Percentiles rank a stretch among this genome's conserved stretches.
These are phyloP conservation scores for Prenolepis imparis DNA, from an alignment of 2,888 invertebrate species.

Conservation along the genomic window DNA sequence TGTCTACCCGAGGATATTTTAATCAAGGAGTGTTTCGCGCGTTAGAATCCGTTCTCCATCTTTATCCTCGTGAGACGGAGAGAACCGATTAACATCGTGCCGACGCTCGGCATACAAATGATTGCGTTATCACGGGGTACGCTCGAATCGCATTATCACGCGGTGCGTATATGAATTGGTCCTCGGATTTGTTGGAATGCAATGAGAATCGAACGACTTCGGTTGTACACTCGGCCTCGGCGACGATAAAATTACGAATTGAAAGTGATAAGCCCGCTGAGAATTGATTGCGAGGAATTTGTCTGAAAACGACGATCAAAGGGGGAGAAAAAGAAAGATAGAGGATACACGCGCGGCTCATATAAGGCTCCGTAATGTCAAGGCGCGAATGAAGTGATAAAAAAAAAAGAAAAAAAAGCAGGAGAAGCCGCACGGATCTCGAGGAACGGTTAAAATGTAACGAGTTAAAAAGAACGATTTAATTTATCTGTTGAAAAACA, in stretches of 20 bases:
- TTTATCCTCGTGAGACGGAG: conserved; percentile 28
- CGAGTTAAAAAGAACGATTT: conserved; percentile 53
- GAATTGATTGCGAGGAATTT: conserved; percentile 59
- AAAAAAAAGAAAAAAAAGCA: background rate
- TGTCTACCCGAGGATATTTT: conserved; percentile 63
- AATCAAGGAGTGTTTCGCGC: conserved; percentile 58
- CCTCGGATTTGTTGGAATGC: conserved; percentile 47
- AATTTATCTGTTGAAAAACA: conserved; percentile 55
- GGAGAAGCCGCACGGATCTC: conserved; percentile 23
- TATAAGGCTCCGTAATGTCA: conserved; percentile 43
- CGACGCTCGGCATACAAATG: conserved; percentile 66
- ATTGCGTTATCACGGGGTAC: conserved; percentile 65
- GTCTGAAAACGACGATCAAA: conserved; percentile 26
- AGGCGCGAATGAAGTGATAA: conserved; percentile 33
- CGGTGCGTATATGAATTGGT: conserved; percentile 46
- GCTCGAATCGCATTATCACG: conserved; percentile 39
- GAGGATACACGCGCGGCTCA: conserved; percentile 31
- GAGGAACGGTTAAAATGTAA: conserved; percentile 51
- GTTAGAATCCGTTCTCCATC: background rate
- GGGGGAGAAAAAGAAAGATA: background rate
- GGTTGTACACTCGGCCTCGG: conserved; percentile 49
- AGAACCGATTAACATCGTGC: conserved; percentile 63
- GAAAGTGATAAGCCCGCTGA: conserved; percentile 60
- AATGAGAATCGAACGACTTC: conserved; percentile 43
- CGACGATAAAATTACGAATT: conserved; percentile 52